A percentile compares a stretch with the other conserved stretches of the same genome.
These are phyloP conservation scores for Crossocerus cetratus DNA, from an alignment of 2,888 invertebrate species.

Conservation along the genomic window DNA sequence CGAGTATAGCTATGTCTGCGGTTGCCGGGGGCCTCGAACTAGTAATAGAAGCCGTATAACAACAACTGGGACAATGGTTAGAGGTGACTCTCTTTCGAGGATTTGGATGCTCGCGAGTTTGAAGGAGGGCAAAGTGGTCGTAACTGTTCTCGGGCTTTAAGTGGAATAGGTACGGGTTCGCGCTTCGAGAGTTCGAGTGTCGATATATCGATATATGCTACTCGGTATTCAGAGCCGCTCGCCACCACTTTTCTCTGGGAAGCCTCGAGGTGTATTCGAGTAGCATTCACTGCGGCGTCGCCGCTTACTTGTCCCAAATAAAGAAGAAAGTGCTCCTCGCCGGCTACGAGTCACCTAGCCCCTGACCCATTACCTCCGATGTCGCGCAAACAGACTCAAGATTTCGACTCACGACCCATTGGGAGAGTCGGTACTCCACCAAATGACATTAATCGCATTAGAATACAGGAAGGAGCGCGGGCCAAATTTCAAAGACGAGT, in stretches of 20 bases:
- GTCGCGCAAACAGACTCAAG: too few species aligned
- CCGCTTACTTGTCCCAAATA: too few species aligned
- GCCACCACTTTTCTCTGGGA: neutral
- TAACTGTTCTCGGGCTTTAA: neutral
- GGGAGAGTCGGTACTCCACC: too few species aligned
- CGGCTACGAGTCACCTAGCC: too few species aligned
- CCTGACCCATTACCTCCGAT: too few species aligned
- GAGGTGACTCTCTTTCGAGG: constrained; percentile 38
- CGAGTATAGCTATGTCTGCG: neutral
- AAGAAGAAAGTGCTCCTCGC: too few species aligned
- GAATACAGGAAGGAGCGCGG: too few species aligned
- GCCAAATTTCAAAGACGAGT: too few species aligned
- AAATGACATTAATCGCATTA: too few species aligned
- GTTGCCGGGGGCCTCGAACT: constrained; percentile 11
- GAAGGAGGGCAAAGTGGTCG: constrained; percentile 20
- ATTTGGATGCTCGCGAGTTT: constrained; percentile 21
- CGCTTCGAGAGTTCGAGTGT: constrained; percentile 9
- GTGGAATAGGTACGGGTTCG: constrained; percentile 27
- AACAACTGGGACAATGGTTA: constrained; percentile 51
- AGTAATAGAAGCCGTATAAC: constrained; percentile 48
- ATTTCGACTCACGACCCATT: too few species aligned
- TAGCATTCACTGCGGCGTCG: too few species aligned
- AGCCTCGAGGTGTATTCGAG: neutral
- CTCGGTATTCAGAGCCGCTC: constrained; percentile 27
- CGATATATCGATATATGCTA: constrained; percentile 24